Percentiles rank a stretch among this genome's conserved stretches.
Evolutionary conservation across 2,888 invertebrate genomes (phyloP).

Genomic region (Lapara coniferarum): DNA sequence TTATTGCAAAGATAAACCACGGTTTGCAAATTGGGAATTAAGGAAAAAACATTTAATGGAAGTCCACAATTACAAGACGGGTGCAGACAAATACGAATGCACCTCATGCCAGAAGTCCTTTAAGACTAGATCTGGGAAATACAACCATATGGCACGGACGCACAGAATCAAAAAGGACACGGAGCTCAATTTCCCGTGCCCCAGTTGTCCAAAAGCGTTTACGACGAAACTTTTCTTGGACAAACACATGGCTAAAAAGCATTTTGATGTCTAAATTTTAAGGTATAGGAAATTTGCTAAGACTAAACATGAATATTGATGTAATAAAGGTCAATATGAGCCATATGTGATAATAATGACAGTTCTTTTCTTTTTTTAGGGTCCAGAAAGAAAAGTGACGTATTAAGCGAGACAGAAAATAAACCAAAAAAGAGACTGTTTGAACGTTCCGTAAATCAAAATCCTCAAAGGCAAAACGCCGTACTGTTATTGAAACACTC

Average conservation of each 20-base stretch:
- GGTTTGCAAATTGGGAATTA: conserved; percentile 75
- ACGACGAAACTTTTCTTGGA: conserved; percentile 81
- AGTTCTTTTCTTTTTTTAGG: conserved; percentile 80
- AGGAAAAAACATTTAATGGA: conserved; percentile 74
- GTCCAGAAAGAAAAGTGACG: conserved; percentile 69
- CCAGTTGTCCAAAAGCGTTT: conserved; percentile 79
- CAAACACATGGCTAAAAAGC: conserved; percentile 81
- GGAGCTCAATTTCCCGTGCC: conserved; percentile 76
- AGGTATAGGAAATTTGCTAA: conserved; percentile 28
- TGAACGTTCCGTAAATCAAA: conserved; percentile 78
- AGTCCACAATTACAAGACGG: conserved; percentile 72
- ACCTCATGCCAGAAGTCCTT: conserved; percentile 72
- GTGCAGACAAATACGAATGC: conserved; percentile 74
- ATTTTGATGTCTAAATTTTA: conserved; percentile 63
- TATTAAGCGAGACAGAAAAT: conserved; percentile 64
- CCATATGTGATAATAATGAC: conserved; percentile 45
- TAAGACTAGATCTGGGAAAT: conserved; percentile 75
- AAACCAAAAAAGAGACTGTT: conserved; percentile 79
- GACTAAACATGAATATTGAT: conserved; percentile 5
- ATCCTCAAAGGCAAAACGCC: conserved; percentile 77
- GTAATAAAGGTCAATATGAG: neutral
- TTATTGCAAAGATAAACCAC: conserved; percentile 73
- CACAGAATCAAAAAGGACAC: conserved; percentile 73
- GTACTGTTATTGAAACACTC: conserved; percentile 73
- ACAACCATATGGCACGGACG: conserved; percentile 75